A percentile compares a stretch with the other conserved stretches of the same genome.
phyloP scores from a whole-genome alignment of 1,140 invertebrate genomes.

The Drosophila pachea region DNA sequence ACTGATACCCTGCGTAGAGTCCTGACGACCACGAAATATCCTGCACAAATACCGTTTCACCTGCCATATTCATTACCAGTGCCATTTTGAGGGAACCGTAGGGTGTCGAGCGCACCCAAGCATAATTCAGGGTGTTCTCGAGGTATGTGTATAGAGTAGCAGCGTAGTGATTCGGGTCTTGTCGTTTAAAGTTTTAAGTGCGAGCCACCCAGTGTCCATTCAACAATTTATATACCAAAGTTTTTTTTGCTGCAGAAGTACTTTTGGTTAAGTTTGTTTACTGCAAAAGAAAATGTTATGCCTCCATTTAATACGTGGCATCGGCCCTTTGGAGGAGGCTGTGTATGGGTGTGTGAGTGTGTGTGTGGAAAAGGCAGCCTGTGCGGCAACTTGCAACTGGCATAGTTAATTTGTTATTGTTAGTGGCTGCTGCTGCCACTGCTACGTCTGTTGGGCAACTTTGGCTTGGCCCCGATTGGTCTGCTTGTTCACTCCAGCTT shows the following conservation, averaged over 20 bases:
- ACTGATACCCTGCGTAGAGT: not conserved
- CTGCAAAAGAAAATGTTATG: slow-evolving; percentile 46
- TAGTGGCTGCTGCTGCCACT: slow-evolving; percentile 35
- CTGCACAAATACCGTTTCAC: no score
- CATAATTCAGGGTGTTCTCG: not conserved
- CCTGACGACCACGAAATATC: not conserved
- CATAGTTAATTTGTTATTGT: slow-evolving; percentile 72
- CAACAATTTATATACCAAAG: slow-evolving; percentile 48
- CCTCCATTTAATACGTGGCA: slow-evolving; percentile 63
- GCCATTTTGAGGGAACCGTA: no score
- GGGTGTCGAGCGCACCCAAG: no score
- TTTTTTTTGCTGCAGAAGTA: slow-evolving; percentile 44
- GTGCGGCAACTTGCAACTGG: slow-evolving; percentile 31
- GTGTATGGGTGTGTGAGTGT: slow-evolving; percentile 12
- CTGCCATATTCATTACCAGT: no score
- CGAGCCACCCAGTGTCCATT: slow-evolving; percentile 49
- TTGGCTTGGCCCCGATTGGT: not conserved
- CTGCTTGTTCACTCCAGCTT: not conserved
- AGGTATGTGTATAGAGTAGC: slow-evolving; percentile 14
- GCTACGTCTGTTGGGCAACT: slow-evolving; percentile 1
- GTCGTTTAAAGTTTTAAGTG: slow-evolving; percentile 45
- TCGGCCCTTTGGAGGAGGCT: slow-evolving; percentile 1
- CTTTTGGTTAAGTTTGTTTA: slow-evolving; percentile 54
- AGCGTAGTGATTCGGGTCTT: slow-evolving; percentile 17
- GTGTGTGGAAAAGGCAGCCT: not conserved